Percentiles rank a stretch among this genome's conserved stretches.
phyloP scores from a whole-genome alignment of 2,113 vertebrate species.

The Corydoras maculifer region DNA sequence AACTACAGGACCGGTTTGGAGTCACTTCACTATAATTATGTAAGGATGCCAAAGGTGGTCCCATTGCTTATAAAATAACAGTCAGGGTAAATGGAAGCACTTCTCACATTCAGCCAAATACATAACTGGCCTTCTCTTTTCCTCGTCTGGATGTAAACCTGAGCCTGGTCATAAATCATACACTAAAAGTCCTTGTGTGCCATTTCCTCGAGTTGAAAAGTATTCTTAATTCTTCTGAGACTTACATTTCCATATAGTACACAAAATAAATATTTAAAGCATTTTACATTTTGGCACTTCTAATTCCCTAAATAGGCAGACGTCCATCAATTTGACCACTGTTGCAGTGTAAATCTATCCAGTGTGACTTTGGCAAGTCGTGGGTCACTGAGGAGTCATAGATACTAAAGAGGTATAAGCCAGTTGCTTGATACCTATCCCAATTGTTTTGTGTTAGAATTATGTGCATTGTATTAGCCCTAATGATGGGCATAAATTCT shows the following conservation, averaged over 20 bases:
- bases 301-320: slow-evolving; percentile 66
- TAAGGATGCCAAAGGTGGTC: not conserved
- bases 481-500: slow-evolving; percentile 77
- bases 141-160: slow-evolving; percentile 55
- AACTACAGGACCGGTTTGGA: slow-evolving; percentile 31
- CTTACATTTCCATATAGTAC: slow-evolving; percentile 63
- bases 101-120: slow-evolving; percentile 45
- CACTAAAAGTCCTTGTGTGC: slow-evolving; percentile 50
- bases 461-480: slow-evolving; percentile 76
- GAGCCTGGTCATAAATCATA: slow-evolving; percentile 58
- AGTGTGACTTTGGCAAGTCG: slow-evolving; percentile 52
- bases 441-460: slow-evolving; percentile 74
- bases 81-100: not conserved
- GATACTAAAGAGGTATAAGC: slow-evolving; percentile 70
- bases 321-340: slow-evolving; percentile 59
- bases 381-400: slow-evolving; percentile 71
- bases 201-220: slow-evolving; percentile 54
- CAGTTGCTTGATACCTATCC: slow-evolving; percentile 70
- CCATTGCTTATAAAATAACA: slow-evolving; percentile 28
- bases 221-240: slow-evolving; percentile 53
- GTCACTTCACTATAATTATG: slow-evolving; percentile 23
- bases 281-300: slow-evolving; percentile 71
- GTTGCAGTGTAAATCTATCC: slow-evolving; percentile 63
- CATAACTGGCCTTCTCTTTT: slow-evolving; percentile 50
- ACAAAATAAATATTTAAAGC: slow-evolving; percentile 65